phyloP scores from a whole-genome alignment of 2,113 vertebrate species.

The Ctenomys sociabilis region DNA sequence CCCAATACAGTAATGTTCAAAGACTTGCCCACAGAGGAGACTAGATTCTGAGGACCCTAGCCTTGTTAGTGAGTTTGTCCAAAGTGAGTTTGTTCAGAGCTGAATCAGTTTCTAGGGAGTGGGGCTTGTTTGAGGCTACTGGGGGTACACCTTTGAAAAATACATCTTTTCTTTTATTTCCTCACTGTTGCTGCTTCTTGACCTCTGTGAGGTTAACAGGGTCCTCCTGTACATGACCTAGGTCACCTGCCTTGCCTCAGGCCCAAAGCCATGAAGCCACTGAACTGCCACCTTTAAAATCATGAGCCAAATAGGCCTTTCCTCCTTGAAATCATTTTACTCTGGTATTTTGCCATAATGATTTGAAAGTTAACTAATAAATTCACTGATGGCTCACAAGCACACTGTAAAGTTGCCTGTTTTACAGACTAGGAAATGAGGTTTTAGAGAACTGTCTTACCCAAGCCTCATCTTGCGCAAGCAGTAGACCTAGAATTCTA shows the following conservation, averaged over 20 bases:
- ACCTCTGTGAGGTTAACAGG: background rate
- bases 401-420: background rate
- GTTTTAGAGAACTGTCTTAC: background rate
- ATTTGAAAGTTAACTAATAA: background rate
- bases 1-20: background rate
- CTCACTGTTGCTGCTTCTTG: background rate
- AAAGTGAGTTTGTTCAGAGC: background rate
- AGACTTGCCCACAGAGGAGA: background rate
- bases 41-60: background rate
- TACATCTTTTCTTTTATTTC: background rate
- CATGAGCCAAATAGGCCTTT: background rate
- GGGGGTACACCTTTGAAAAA: background rate
- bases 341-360: background rate
- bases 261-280: background rate
- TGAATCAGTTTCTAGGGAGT: background rate
- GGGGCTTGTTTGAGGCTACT: background rate
- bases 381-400: background rate
- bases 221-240: too few relatives aligned
- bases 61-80: background rate
- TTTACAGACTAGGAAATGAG: background rate
- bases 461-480: background rate
- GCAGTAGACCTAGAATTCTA: background rate
- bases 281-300: background rate
- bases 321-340: background rate
- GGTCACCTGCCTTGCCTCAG: background rate